phyloP scores from a whole-genome alignment of 1,140 invertebrate species.

The Zaprionus ghesquierei region DNA sequence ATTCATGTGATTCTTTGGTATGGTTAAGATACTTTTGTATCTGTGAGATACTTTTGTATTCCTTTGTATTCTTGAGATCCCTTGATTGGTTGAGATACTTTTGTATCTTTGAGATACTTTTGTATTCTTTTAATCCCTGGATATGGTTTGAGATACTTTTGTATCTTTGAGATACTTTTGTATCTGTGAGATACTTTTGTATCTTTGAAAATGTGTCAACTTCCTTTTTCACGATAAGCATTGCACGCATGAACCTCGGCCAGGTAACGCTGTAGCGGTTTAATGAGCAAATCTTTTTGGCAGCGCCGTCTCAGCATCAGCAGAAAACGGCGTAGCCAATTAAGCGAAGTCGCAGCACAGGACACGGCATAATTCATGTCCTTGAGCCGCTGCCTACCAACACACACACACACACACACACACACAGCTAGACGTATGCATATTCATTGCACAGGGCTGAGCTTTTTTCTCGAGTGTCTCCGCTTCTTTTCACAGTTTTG shows the following conservation, averaged over 20 bases:
- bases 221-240: neutral
- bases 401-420: neutral
- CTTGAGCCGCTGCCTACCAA: slow-evolving; percentile 26
- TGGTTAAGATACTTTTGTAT: too few relatives aligned
- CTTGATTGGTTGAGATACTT: too few relatives aligned
- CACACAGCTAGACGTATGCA: slow-evolving; percentile 26
- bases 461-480: slow-evolving; percentile 10
- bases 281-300: slow-evolving; percentile 76
- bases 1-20: too few relatives aligned
- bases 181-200: too few relatives aligned
- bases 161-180: too few relatives aligned
- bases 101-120: too few relatives aligned
- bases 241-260: slow-evolving; percentile 4
- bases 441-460: slow-evolving; percentile 47
- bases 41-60: too few relatives aligned
- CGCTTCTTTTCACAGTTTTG: slow-evolving; percentile 31
- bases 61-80: too few relatives aligned
- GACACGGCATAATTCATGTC: slow-evolving; percentile 57
- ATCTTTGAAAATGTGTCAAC: neutral
- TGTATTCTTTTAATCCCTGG: too few relatives aligned
- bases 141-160: too few relatives aligned
- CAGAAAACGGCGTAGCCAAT: slow-evolving; percentile 68
- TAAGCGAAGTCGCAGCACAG: slow-evolving; percentile 34
- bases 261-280: slow-evolving; percentile 41
- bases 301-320: slow-evolving; percentile 40